These are phyloP conservation scores for Malurus splendens DNA, from an alignment of 2,797 vertebrate genomes.

Conservation along the genomic window DNA sequence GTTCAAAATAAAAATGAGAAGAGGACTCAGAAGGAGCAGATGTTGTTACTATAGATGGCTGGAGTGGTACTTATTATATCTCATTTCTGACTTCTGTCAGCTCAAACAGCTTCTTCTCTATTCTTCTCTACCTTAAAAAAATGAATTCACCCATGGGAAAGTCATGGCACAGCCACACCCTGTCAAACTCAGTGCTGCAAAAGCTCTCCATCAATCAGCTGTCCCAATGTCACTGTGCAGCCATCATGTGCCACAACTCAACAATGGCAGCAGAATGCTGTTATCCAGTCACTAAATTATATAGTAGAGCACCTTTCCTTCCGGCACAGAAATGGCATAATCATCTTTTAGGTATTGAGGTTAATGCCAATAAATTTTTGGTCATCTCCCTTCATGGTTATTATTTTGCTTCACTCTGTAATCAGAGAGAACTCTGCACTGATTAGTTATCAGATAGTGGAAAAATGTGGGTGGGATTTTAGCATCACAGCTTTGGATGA, in stretches of 20 bases:
- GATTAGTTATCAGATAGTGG: neutral
- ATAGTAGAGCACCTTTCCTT: neutral
- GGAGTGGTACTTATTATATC: neutral
- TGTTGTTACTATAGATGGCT: conserved; percentile 18
- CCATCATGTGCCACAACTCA: neutral
- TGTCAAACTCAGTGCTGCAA: neutral
- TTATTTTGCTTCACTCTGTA: neutral
- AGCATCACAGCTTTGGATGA: neutral
- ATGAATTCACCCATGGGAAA: neutral
- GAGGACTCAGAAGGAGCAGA: neutral
- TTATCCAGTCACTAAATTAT: neutral
- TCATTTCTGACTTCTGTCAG: conserved; percentile 4
- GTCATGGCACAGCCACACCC: neutral
- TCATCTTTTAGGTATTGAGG: neutral
- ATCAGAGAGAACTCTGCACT: neutral
- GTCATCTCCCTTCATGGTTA: neutral
- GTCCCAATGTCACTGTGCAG: neutral
- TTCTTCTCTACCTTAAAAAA: neutral
- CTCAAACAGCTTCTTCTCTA: neutral
- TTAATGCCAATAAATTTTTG: neutral
- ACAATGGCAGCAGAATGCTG: neutral
- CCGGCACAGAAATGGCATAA: neutral
- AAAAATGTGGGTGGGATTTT: neutral
- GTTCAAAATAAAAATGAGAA: conserved; percentile 17
- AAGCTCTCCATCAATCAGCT: neutral